A percentile compares a stretch with the other conserved stretches of the same genome.
Evolutionary conservation across 1,140 invertebrate genomes (phyloP).

Genomic region (Drosophila santomea): DNA sequence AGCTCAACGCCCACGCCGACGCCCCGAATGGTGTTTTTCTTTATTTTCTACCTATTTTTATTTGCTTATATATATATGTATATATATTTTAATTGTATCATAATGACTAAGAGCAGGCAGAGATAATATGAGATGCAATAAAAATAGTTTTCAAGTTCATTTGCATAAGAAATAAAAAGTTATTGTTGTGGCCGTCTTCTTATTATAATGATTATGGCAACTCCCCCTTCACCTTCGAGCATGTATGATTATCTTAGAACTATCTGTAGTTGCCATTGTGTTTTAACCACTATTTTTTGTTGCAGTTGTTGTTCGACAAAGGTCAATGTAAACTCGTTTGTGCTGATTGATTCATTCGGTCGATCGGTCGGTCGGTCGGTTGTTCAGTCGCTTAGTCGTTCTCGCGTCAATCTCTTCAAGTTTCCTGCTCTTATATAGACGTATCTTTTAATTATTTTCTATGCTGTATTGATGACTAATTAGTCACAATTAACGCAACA

Average conservation of each 20-base stretch:
- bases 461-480: conserved; percentile 63
- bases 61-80: conserved; percentile 2
- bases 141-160: conserved; percentile 63
- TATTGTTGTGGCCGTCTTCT: conserved; percentile 51
- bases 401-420: conserved; percentile 40
- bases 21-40: conserved; percentile 10
- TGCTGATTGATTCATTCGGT: conserved; percentile 39
- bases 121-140: conserved; percentile 36
- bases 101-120: conserved; percentile 43
- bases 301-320: conserved; percentile 19
- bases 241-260: conserved; percentile 21
- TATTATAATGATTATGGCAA: conserved; percentile 32
- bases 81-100: conserved; percentile 35
- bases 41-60: conserved; percentile 7
- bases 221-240: conserved; percentile 16
- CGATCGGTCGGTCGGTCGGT: conserved; percentile 1
- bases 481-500: conserved; percentile 70
- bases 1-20: conserved; percentile 24
- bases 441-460: conserved; percentile 62
- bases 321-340: conserved; percentile 42
- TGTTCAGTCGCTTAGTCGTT: background rate
- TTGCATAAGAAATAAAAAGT: conserved; percentile 56
- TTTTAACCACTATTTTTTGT: background rate
- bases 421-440: conserved; percentile 48
- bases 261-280: conserved; percentile 25